Evolutionary conservation across 1,140 invertebrate species (phyloP).

Genomic region (Bombus cullumanus): DNA sequence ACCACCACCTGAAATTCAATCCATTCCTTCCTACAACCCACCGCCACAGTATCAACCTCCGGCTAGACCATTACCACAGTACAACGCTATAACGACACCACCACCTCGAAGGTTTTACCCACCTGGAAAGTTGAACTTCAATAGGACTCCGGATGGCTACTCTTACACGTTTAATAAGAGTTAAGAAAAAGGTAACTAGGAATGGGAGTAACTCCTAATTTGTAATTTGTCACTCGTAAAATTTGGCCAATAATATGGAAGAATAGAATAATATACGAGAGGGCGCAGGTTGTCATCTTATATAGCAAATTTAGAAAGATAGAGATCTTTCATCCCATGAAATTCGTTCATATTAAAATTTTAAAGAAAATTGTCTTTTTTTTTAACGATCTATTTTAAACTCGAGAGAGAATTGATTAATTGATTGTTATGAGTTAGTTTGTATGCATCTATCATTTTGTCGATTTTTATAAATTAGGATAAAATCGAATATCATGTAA

Average conservation of each 20-base stretch:
- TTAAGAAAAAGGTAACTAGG: slow-evolving; percentile 50
- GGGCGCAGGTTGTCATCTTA: no score
- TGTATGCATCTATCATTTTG: no score
- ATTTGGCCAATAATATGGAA: no score
- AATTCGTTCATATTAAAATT: no score
- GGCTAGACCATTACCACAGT: slow-evolving; percentile 72
- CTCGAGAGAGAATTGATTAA: neutral
- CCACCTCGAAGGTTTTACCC: slow-evolving; percentile 89
- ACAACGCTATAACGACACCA: slow-evolving; percentile 86
- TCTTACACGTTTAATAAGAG: slow-evolving; percentile 90
- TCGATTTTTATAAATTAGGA: neutral
- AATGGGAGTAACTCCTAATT: neutral
- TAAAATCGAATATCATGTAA: neutral
- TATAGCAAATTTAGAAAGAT: no score
- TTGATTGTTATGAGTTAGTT: neutral
- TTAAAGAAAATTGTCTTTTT: neutral
- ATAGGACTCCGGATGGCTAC: slow-evolving; percentile 92
- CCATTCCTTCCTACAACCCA: slow-evolving; percentile 77
- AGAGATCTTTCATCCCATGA: no score
- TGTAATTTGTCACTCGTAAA: no score
- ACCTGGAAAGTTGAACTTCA: slow-evolving; percentile 91
- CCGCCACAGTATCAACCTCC: slow-evolving; percentile 80
- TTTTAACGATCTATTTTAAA: neutral
- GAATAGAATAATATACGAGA: no score
- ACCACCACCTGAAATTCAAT: slow-evolving; percentile 79